These are phyloP conservation scores for Micoletzkya japonica DNA, from an alignment of 2,888 invertebrate species.

Conservation along the genomic window DNA sequence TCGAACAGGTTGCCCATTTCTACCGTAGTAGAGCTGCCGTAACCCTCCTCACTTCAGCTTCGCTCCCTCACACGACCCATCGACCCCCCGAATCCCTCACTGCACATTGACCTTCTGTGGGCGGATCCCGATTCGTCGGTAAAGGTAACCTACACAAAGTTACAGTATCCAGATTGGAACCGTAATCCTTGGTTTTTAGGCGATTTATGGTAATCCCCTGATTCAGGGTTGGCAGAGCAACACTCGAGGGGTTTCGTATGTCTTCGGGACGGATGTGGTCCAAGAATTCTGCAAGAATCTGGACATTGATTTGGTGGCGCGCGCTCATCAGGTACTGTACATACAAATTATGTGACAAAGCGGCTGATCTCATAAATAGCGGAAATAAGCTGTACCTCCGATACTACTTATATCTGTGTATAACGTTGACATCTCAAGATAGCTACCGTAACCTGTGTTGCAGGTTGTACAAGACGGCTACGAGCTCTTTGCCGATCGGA, in stretches of 20 bases:
- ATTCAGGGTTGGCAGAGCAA: slow-evolving; percentile 45
- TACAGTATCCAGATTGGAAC: not conserved
- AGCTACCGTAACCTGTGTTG: not conserved
- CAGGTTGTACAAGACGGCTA: slow-evolving; percentile 71
- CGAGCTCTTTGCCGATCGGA: slow-evolving; percentile 67
- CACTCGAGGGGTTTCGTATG: slow-evolving; percentile 69
- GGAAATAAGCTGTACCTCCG: too few relatives aligned
- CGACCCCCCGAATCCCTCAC: slow-evolving; percentile 64
- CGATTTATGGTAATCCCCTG: not conserved
- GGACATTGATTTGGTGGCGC: slow-evolving; percentile 52
- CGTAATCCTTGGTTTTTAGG: not conserved
- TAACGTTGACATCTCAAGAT: too few relatives aligned
- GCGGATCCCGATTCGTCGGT: slow-evolving; percentile 63
- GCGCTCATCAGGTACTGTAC: slow-evolving; percentile 50
- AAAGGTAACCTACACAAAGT: not conserved
- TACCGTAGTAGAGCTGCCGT: not conserved
- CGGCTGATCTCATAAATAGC: too few relatives aligned
- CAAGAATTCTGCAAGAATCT: slow-evolving; percentile 42
- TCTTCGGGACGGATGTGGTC: slow-evolving; percentile 70
- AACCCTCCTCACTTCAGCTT: not conserved
- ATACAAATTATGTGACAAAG: too few relatives aligned
- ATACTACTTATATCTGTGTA: too few relatives aligned
- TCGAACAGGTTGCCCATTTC: slow-evolving; percentile 36
- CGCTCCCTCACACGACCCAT: slow-evolving; percentile 34
- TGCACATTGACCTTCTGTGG: slow-evolving; percentile 66